These are phyloP conservation scores for Mactromeris polynyma DNA, from an alignment of 2,888 invertebrate genomes.

Conservation along the genomic window DNA sequence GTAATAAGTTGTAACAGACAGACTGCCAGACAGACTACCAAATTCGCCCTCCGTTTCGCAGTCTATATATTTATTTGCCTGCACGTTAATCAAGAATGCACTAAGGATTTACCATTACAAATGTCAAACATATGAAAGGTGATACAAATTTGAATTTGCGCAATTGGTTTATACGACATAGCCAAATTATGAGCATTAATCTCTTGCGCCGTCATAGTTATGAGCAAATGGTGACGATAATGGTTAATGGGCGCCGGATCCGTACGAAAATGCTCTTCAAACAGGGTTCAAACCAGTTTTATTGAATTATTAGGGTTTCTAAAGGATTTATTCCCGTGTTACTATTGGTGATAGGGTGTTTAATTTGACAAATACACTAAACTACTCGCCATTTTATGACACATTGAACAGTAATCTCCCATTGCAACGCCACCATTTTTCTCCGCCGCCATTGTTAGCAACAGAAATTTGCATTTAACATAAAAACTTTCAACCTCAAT, in stretches of 20 bases:
- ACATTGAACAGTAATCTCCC: neutral
- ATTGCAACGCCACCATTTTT: neutral
- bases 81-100: neutral
- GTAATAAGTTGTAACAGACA: neutral
- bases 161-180: neutral
- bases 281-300: neutral
- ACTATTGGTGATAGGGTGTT: neutral
- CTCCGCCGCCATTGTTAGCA: too few relatives aligned
- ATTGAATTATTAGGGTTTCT: neutral
- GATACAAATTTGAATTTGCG: neutral
- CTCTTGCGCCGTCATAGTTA: neutral
- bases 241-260: neutral
- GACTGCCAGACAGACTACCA: neutral
- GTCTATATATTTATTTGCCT: neutral
- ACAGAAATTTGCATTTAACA: too few relatives aligned
- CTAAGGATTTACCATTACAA: neutral
- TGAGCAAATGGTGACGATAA: neutral
- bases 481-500: too few relatives aligned
- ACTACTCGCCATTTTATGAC: neutral
- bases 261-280: neutral
- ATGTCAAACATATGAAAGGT: neutral
- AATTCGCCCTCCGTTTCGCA: neutral
- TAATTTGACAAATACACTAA: neutral
- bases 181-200: neutral
- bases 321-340: neutral